Evolutionary conservation across 2,888 invertebrate species (phyloP), one percentile per base, ranked within the genome.

Genomic region (Euzetes globulus): DNA sequence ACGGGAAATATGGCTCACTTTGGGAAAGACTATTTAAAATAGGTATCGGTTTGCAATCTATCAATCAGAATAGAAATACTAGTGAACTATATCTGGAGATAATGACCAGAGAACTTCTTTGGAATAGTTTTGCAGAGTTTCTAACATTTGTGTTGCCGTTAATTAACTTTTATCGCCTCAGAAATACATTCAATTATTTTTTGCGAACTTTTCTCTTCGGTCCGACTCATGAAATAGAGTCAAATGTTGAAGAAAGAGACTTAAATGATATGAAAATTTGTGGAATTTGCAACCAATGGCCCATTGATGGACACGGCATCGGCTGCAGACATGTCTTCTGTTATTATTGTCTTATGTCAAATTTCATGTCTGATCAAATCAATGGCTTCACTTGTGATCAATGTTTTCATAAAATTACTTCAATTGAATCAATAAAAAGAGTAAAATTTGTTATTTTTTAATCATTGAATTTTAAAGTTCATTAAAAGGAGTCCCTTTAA

Each of bases 271-370:
- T 63, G 15, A 63, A 63, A 19, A n/a, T 9, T 2, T 72, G 72
- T 63, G 11, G 3, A 6, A 17, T 72, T 22, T 72, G 72, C 27
- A 41, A 72, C n/a, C 37, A 41, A 45, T 45, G 63, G 45, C 45
- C 72, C 6, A 41, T 47, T n/a, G 41, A 63, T 41, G 72, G 60
- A 22, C 50, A 60, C 13, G 45, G 22, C 1, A 37, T 72, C 27
- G 47, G 45, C 7, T 72, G 72, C 58, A 22, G 25, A 25, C 72
- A 72, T 63, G 41, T 72, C 5, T 72, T 63, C 22, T 72, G 72
- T 63, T 63, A 72, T 58, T 72, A 60, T 47, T 72, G 72, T 60
- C 45, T 72, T 29, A 71, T 71, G 63, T 37, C 33, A 37, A 29
- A n/a, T 17, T 63, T 63, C 11, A n/a, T 63, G 63, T 29, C 63